A percentile compares a stretch with the other conserved stretches of the same genome.
Conservation (phyloP, 30 jellyfish, hydroid and myxozoan species). For the Pelagia noctiluca region DNA sequence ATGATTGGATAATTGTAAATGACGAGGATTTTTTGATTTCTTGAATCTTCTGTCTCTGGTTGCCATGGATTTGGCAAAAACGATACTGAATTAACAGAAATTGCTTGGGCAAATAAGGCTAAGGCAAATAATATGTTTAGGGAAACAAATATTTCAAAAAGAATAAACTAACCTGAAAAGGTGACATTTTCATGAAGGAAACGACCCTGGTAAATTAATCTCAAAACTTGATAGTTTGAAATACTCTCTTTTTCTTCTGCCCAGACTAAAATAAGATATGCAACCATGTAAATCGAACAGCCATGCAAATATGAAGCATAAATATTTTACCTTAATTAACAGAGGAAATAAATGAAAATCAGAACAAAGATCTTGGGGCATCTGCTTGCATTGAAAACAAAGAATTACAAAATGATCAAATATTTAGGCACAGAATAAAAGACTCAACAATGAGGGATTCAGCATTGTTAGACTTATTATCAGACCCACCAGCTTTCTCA, state of each 20-base stretch:
- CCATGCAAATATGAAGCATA: neutral
- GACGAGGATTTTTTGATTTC: no score
- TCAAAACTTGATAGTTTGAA: conserved; percentile 74
- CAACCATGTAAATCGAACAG: neutral
- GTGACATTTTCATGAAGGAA: conserved; percentile 93
- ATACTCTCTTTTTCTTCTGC: conserved; percentile 84
- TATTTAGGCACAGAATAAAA: no score
- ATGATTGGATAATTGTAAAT: no score
- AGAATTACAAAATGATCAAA: no score
- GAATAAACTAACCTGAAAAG: conserved; percentile 59
- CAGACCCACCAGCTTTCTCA: no score
- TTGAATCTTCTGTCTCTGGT: no score
- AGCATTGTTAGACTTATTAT: no score
- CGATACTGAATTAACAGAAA: neutral
- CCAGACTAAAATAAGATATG: conserved; percentile 62
- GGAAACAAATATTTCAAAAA: neutral
- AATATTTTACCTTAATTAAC: neutral
- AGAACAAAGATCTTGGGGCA: no score
- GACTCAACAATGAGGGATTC: no score
- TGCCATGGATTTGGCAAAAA: no score
- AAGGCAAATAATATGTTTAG: neutral
- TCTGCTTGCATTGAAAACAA: no score
- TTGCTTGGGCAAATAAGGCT: neutral
- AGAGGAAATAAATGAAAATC: neutral
- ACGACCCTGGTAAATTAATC: conserved; percentile 87